phyloP scores from a whole-genome alignment of 1,140 invertebrate genomes.

The Rhagoletis zephyria region DNA sequence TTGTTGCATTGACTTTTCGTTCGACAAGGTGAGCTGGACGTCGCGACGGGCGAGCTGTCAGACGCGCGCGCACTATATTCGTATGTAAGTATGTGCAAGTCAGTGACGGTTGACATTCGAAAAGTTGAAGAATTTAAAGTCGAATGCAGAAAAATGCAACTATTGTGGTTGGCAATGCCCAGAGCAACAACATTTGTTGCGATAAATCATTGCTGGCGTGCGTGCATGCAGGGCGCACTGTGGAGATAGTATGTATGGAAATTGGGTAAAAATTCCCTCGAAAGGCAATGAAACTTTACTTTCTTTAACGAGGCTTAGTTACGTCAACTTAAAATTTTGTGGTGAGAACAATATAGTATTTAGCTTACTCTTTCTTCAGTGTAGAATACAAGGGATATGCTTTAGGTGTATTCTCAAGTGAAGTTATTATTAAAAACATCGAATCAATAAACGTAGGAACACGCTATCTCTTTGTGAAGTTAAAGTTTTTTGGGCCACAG shows the following conservation, averaged over 20 bases:
- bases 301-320: too few species aligned
- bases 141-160: slow-evolving; percentile 39
- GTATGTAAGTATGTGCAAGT: neutral
- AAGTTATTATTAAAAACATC: too few species aligned
- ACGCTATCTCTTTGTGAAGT: too few species aligned
- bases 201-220: slow-evolving; percentile 42
- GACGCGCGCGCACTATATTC: neutral
- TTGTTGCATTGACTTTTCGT: slow-evolving; percentile 5
- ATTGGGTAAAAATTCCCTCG: neutral
- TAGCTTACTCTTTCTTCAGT: too few species aligned
- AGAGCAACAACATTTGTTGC: slow-evolving; percentile 38
- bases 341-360: too few species aligned
- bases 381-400: too few species aligned
- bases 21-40: neutral
- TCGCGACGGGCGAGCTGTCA: neutral
- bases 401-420: too few species aligned
- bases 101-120: slow-evolving; percentile 9
- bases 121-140: slow-evolving; percentile 50
- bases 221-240: slow-evolving; percentile 10
- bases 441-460: too few species aligned
- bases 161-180: slow-evolving; percentile 4
- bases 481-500: too few species aligned
- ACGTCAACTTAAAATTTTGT: too few species aligned
- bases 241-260: neutral
- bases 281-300: too few species aligned